These are phyloP conservation scores for Doryteuthis pealeii DNA, from an alignment of 1,140 invertebrate genomes.

Conservation along the genomic window DNA sequence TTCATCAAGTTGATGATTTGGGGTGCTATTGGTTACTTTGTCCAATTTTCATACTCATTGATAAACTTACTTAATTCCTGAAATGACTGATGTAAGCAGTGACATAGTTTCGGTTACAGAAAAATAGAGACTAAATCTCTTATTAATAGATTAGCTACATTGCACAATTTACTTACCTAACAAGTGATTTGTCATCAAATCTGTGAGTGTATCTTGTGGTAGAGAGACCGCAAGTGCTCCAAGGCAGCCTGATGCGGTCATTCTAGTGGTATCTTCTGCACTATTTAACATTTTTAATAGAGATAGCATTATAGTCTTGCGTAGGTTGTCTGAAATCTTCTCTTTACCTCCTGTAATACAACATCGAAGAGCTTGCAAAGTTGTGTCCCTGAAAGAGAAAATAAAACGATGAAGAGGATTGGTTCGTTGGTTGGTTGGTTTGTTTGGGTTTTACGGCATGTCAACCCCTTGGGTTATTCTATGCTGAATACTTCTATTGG, in stretches of 20 bases:
- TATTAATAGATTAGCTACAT: neutral
- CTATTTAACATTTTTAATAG: constrained; percentile 71
- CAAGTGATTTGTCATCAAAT: constrained; percentile 76
- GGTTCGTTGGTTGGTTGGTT: too few species aligned
- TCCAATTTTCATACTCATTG: too few species aligned
- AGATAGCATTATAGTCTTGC: constrained; percentile 75
- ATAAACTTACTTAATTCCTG: too few species aligned
- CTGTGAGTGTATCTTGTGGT: constrained; percentile 72
- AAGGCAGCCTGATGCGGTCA: constrained; percentile 81
- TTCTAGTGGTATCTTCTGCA: constrained; percentile 78
- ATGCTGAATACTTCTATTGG: too few species aligned
- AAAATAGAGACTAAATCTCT: too few species aligned
- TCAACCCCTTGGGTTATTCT: too few species aligned
- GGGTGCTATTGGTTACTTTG: too few species aligned
- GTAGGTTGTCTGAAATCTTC: constrained; percentile 82
- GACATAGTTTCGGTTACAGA: too few species aligned
- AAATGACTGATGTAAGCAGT: too few species aligned
- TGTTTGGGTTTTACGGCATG: too few species aligned
- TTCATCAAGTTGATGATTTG: neutral
- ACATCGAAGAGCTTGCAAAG: constrained; percentile 83
- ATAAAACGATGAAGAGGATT: neutral
- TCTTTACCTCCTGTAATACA: constrained; percentile 81
- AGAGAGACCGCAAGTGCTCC: constrained; percentile 82
- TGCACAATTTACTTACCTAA: constrained; percentile 69
- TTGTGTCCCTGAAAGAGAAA: constrained; percentile 75